Conservation (phyloP, 2,113 vertebrate species). For the Oryctolagus cuniculus region mOryCun1.1 NC_091450.1:27775501-27776000, state of each 20-base stretch:
- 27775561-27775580: not conserved
- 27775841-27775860: not conserved
- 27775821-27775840: not conserved
- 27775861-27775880: not conserved
- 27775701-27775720: accelerated
- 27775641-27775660: not conserved
- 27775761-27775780: not conserved
- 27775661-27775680: too few species aligned
- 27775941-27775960: not conserved
- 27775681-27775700: not conserved
- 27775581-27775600: not conserved
- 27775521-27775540: not conserved
- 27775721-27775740: not conserved
- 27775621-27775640: not conserved
- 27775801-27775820: not conserved
- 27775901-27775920: not conserved
- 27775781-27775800: too few species aligned
- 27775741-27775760: not conserved
- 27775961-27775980: not conserved
- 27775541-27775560: not conserved
- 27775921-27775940: not conserved
- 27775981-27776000: conserved; percentile 33
- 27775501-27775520: not conserved
- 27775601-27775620: not conserved
- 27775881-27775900: not conserved